Percentiles rank a stretch among this genome's conserved stretches.
These are phyloP conservation scores for Platygyra sinensis DNA, from an alignment of 64 coral and sea anemone species.

Conservation along the genomic window DNA sequence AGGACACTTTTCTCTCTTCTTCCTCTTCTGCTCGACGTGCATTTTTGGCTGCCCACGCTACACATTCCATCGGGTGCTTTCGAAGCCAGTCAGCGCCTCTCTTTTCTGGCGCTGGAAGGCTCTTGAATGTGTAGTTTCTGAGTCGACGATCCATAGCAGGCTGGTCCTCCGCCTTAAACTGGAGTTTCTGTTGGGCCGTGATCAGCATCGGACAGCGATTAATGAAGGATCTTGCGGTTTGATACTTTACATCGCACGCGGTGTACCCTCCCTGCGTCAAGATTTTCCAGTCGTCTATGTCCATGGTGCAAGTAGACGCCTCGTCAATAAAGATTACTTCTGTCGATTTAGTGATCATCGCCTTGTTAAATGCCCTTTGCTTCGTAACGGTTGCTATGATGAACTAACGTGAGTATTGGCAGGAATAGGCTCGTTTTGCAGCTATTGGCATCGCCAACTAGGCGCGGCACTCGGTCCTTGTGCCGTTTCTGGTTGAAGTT, in stretches of 20 bases:
- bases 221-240: conserved; percentile 31
- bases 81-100: too few relatives aligned
- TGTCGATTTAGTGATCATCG: conserved; percentile 12
- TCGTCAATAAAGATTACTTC: conserved; percentile 33
- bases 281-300: conserved; percentile 32
- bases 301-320: background rate
- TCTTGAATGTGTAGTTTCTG: too few relatives aligned
- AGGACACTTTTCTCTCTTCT: too few relatives aligned
- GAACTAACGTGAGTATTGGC: conserved; percentile 1
- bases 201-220: conserved; percentile 49
- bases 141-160: background rate
- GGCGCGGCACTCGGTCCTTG: conserved; percentile 15
- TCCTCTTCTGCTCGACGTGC: too few relatives aligned
- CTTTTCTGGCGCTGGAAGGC: too few relatives aligned
- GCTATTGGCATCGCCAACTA: conserved; percentile 33
- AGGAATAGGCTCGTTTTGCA: conserved; percentile 51
- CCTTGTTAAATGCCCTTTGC: conserved; percentile 43
- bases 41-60: too few relatives aligned
- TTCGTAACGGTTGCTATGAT: conserved; percentile 32
- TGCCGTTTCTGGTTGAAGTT: too few relatives aligned
- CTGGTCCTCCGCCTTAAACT: conserved; percentile 22
- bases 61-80: too few relatives aligned
- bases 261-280: conserved; percentile 40
- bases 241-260: conserved; percentile 29
- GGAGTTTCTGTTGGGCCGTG: conserved; percentile 12